Base-by-base conservation (phyloP, 2,113 vertebrate species). In the Oryzias celebensis region DNA sequence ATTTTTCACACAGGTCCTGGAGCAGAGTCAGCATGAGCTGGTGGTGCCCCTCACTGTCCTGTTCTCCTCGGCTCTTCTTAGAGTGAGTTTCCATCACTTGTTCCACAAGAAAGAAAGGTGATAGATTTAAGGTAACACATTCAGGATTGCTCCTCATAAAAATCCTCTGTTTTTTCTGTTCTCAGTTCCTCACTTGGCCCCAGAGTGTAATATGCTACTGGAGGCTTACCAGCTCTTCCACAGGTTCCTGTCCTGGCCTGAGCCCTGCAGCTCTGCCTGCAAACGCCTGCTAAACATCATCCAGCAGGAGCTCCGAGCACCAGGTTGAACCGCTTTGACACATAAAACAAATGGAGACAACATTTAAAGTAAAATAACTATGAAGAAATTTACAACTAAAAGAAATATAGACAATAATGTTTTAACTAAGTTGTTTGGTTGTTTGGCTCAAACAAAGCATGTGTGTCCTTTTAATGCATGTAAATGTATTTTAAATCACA, bases 211-310 rank as follows among this genome's bases (percentile, higher is more conserved):
- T 1, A 82, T 98, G 52, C 92, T 98, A 47, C 85, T 83, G 74
- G 91, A 93, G 44, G 97, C 96, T 0, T 84, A 91, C 65, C 80
- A 83, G 3, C 51, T 93, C 22, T 98, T 96, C 85, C 93, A 93
- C 41, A 58, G 68, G 2, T 98, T 98, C 85, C 92, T 98, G 70
- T 90, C 95, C 3, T 98, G 97, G 96, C 97, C 96, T 0, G 86
- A 95, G 58, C 96, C 95, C 0, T 98, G 95, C 77, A 93, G 94
- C 1, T 88, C 93, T 45, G 93, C 96, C 73, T 93, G 84, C 73
- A 91, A 75, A 22, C 90, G 92, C 47, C 88, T 98, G 55, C 93
- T 98, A 28, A 86, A 87, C 6, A 84, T 93, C 79, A 92, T 98
- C 22, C 87, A 91, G 3, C 91, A 94, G 18, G 96, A 98, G 79